Base-by-base conservation (phyloP, 1,140 invertebrate genomes). In the Stratiolaelaps scimitus region DNA sequence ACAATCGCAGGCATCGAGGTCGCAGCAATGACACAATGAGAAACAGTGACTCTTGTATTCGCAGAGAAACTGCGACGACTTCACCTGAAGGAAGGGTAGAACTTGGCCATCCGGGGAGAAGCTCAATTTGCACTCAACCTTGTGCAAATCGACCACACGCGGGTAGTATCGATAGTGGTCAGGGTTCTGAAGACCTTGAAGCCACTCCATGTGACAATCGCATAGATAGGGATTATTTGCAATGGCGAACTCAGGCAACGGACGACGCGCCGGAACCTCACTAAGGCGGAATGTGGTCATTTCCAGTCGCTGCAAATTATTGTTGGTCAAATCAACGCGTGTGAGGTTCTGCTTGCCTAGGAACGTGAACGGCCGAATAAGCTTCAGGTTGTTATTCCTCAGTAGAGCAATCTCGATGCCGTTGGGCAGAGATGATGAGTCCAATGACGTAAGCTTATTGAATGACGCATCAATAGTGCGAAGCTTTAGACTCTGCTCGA, bases 1-100 rank as follows among this genome's bases (percentile, higher is more conserved):
- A 78, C 89, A 92, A 78, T 92, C 89, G 78, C 90, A 93, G 60
- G 89, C 88, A 74, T 92, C 89, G 75, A 91, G 92, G 75, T 92
- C 89, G 75, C 90, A 94, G 78, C 90, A 93, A 73, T 92, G 88
- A 72, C 90, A 92, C 46, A 92, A 80, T 2, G 88, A 84, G 74
- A 92, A 92, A 78, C 90, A 94, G 72, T 92, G 90, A 7, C 87
- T 87, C 75, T 89, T 86, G 77, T 94, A 93, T 53, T 84, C 83
- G 78, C 90, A 94, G 56, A 93, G 80, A 76, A 92, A 92, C 76
- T 92, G 87, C 65, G 87, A 88, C 1, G 86, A 81, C 73, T 87
- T 83, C 73, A 81, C 86, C 48, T 89, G 85, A 82, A 83, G 26
- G 46, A 72, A 40, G 13, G 67, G 64, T 7, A 68, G 5, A 17